These are phyloP conservation scores for Caenorhabditis brenneri DNA, from an alignment of 1,140 invertebrate species.

Conservation along the genomic window DNA sequence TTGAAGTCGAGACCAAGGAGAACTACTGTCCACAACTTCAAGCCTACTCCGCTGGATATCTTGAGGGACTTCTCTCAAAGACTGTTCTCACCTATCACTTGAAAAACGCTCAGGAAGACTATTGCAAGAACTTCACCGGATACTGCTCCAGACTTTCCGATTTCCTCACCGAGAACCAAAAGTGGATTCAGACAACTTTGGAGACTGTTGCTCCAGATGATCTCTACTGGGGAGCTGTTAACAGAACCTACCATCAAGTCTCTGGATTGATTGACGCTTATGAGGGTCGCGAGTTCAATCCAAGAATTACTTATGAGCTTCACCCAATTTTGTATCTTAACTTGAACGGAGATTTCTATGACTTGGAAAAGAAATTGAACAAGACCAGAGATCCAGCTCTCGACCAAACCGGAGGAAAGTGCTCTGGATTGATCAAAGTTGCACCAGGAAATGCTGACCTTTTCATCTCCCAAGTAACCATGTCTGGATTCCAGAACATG, in stretches of 20 bases:
- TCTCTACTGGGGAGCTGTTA: conserved; percentile 69
- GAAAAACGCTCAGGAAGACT: conserved; percentile 60
- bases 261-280: conserved; percentile 74
- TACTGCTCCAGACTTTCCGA: conserved; percentile 62
- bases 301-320: conserved; percentile 54
- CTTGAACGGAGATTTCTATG: conserved; percentile 80
- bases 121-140: conserved; percentile 66
- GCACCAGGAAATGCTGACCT: conserved; percentile 73
- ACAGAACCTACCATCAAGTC: conserved; percentile 73
- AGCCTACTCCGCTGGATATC: conserved; percentile 66
- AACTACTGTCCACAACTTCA: conserved; percentile 55
- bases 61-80: conserved; percentile 63
- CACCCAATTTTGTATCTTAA: conserved; percentile 75
- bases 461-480: conserved; percentile 78
- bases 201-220: conserved; percentile 64
- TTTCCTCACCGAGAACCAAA: conserved; percentile 63
- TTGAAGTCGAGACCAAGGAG: conserved; percentile 63
- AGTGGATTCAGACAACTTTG: conserved; percentile 62
- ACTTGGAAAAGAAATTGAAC: conserved; percentile 75
- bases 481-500: conserved; percentile 83
- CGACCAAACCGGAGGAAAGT: conserved; percentile 72
- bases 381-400: conserved; percentile 63
- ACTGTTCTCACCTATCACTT: conserved; percentile 60
- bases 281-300: conserved; percentile 57
- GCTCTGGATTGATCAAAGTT: conserved; percentile 77